Base-by-base conservation (phyloP, 2,888 invertebrate species). In the Drosophila atroscutellata region DNA sequence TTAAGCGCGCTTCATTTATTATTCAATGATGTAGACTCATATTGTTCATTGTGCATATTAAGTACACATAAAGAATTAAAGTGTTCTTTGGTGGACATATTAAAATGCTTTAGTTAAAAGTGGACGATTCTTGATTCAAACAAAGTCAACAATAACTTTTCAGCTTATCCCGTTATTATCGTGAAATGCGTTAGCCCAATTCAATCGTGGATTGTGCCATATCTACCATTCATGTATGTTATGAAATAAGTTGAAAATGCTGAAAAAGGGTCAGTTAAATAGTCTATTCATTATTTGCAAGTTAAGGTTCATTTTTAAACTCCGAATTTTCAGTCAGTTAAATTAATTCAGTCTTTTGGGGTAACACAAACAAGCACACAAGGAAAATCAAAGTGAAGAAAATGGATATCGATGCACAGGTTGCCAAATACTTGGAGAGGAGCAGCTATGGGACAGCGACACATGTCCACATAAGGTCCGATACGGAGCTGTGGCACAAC, bases 401-500 rank as follows among this genome's bases (percentile, higher is more conserved):
- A 28, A n/a, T 26, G n/a, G 24, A 39, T 34, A 9, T 24, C 15
- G 65, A 47, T 9, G 20, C 9, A 0, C 56, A 60, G 34, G 52
- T 67, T 6, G 13, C 50, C 11, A 56, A 26, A 4, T 76, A 58
- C 7, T 70, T 72, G 18, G 37, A 47, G 0, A 42, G 37, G 1
- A 20, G 7, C 1, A 72, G 61, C 32, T 15, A 42, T 7, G 84
- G 66, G 0, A 55, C 65, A 0, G 26, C 47, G 20, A 13, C 26
- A 15, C 64, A 72, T 0, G 52, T 81, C 8, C 52, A 13, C 26
- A 57, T 32, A 24, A 59, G 30, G 8, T 6, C 56, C 13, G 82
- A 86, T 39, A 51, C 64, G 6, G 52, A 34, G 0, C 2, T 11
- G 6, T 84, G 80, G 82, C 69, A 62, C 7, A 96, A 85, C 95